Evolutionary conservation across 2,888 invertebrate species (phyloP), one percentile per base, ranked within the genome.

Genomic region (Microctonus brassicae): DNA sequence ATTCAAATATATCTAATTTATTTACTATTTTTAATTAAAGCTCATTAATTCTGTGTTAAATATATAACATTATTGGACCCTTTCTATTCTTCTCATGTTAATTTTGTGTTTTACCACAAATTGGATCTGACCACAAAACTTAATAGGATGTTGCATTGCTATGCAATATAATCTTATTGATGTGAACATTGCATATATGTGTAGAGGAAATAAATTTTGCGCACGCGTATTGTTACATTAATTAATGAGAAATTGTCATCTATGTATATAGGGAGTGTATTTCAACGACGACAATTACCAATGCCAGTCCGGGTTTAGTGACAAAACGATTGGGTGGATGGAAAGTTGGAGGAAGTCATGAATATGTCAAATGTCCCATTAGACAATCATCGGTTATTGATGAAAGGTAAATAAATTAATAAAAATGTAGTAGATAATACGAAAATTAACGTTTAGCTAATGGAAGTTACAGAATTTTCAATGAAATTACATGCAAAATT

Each of bases 371-470:
- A 69, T 86, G 86, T 74, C 87, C 86, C n/a, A 78, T 85, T 34
- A 81, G 83, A 75, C 86, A 86, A 60, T 83, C 86, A 67, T 80
- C 83, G 79, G 86, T 86, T 75, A 80, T 85, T 76, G 86, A 87
- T 69, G 86, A 86, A 76, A 83, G 86, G 87, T 85, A 80, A 81
- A n/a, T n/a, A n/a, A n/a, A n/a, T n/a, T n/a, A n/a, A 13, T 5
- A n/a, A n/a, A 39, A n/a, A n/a, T 3, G 10, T 13, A n/a, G 3
- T 2, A n/a, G 13, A 39, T n/a, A 39, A 13, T 20, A 29, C 20
- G 20, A 22, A 26, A 10, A 20, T 9, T 53, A 10, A 7, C 5
- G 17, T 20, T 47, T 7, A 20, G 7, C 7, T 17, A 47, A 47
- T 47, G 6, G 17, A 20, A 7, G 13, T n/a, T n/a, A n/a, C n/a